Base-by-base conservation (phyloP, 2,888 invertebrate genomes). In the Mythimna albipuncta region DNA sequence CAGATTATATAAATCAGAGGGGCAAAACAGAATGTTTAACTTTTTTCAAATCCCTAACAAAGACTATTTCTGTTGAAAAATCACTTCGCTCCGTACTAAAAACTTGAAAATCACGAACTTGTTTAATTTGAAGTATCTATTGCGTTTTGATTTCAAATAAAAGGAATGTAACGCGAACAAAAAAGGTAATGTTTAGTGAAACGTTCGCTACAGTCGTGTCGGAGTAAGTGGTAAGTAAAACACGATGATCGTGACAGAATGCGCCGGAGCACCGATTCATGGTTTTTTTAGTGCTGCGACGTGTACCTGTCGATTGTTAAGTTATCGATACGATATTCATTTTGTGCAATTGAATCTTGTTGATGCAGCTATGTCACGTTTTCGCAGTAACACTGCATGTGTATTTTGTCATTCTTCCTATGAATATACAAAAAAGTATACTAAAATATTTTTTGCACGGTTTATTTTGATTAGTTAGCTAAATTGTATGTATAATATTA, bases 231-330 rank as follows among this genome's bases (percentile, higher is more conserved):
- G 88, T 87, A 81, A 77, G 77, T 83, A 81, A 77, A 81, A 81
- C 79, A 81, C 85, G 81, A 79, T 86, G 88, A 88, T 93, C 94
- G 94, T 94, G 94, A 93, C 85, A 92, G 88, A 92, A 94, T 94
- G 94, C 93, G 92, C 90, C 65, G 89, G 88, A 87, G 87, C 85
- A 86, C 83, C 82, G 75, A 87, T 86, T 82, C 87, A 84, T 83
- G 86, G 6, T 67, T 68, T 62, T 26, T 61, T 41, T 87, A 90
- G 89, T 83, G 91, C 50, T 84, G 89, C 1, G 69, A 72, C 74
- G 41, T 58, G 26, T 55, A 26, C 19, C 38, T 77, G 9, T 82
- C 85, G 80, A 80, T 54, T 54, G 32, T 77, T 55, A 1, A 54
- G 41, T 9, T 73, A 72, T 81, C 81, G 74, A 77, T 64, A 61